Base-by-base conservation (phyloP, 2,888 invertebrate species). In the Seira ritae region DNA sequence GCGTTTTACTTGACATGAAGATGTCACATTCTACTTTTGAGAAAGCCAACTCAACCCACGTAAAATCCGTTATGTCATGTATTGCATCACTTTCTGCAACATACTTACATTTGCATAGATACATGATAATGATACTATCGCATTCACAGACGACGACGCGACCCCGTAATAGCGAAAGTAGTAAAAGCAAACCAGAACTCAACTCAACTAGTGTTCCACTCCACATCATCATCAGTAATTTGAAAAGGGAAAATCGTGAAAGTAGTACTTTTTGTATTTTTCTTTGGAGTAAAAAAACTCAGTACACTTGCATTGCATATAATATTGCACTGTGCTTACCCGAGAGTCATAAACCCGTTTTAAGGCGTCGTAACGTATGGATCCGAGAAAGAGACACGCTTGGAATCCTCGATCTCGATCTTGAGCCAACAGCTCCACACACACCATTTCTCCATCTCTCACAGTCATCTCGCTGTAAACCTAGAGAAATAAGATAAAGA, bases 401-500 rank as follows among this genome's bases (percentile, higher is more conserved):
- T 97, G 97, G 68, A 96, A 94, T 37, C 94, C 93, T 73, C 94
- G 96, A 90, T 95, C 94, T 87, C 96, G 94, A 90, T 99, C 98
- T 60, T 95, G 94, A 77, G 98, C 99, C 80, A 98, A 96, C 90
- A 99, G 92, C 92, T 99, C 99, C 83, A 99, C 98, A 92, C 98
- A 98, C 77, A 99, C 98, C 96, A 98, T 97, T 92, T 99, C 99
- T 0, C 98, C 98, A 92, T 99, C 99, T 67, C 98, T 94, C 42
- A 99, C 98, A 90, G 98, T 93, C 90, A 99, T 97, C 92, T 99
- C 98, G 92, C 96, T 96, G 93, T 99, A 99, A 85, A 98, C 94
- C 93, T 94, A 72, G 1, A 65, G 42, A 42, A n/a, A 69, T 20
- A 31, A 10, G 4, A 69, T 42, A 75, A 74, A 20, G 74, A 60